Evolutionary conservation across 2,797 vertebrate genomes (phyloP).

Genomic region (Hippopotamyrus pictus): DNA sequence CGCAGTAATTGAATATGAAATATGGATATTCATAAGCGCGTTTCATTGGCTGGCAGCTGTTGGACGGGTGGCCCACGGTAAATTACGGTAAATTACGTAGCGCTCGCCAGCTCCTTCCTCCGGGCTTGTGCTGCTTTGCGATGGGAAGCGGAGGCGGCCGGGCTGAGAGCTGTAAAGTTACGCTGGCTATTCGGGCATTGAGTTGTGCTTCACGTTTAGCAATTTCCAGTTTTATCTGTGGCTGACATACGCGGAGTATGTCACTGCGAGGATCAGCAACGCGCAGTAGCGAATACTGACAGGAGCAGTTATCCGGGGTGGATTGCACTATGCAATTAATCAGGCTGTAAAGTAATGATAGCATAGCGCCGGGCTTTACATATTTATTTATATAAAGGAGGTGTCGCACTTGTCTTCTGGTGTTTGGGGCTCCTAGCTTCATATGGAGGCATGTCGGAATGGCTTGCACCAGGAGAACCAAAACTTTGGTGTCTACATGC

Average conservation of each 20-base stretch:
- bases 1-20: conserved; percentile 41
- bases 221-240: conserved; percentile 13
- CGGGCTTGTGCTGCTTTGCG: conserved; percentile 35
- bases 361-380: conserved; percentile 37
- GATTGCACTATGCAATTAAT: conserved; percentile 15
- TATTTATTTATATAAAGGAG: conserved; percentile 18
- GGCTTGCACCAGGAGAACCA: conserved; percentile 98
- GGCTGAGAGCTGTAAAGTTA: conserved; percentile 34
- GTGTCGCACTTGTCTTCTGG: conserved; percentile 53
- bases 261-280: conserved; percentile 37
- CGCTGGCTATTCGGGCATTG: conserved; percentile 38
- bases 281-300: background rate
- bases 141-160: conserved; percentile 46
- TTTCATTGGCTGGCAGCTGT: conserved; percentile 57
- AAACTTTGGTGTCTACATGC: conserved; percentile 98
- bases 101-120: conserved; percentile 38
- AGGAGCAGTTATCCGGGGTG: conserved; percentile 31
- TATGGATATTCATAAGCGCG: conserved; percentile 28
- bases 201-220: conserved; percentile 30
- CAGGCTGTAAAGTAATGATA: conserved; percentile 42
- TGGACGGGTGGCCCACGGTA: conserved; percentile 31
- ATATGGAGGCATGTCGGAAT: conserved; percentile 90
- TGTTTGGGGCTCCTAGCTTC: conserved; percentile 51
- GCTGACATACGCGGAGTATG: conserved; percentile 22
- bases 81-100: conserved; percentile 37